Percentiles rank a stretch among this genome's conserved stretches.
Evolutionary conservation across 2,113 vertebrate species (phyloP).

Genomic region (Cyprinodon tularosa): DNA sequence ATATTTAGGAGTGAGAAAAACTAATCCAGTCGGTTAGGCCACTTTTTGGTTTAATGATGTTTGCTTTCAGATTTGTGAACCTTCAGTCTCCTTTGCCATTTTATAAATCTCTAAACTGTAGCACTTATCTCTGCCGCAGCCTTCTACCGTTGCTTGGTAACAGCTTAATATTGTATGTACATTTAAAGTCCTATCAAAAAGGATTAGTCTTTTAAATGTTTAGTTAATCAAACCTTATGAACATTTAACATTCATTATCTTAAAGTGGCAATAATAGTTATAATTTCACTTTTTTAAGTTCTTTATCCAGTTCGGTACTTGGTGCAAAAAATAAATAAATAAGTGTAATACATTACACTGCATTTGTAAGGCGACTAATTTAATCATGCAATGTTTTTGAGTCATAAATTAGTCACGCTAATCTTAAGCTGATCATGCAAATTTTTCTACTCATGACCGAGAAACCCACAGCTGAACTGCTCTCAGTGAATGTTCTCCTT

Average conservation of each 20-base stretch:
- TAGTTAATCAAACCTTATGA: slow-evolving; percentile 11
- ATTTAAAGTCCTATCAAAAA: slow-evolving; percentile 40
- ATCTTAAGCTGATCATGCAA: slow-evolving; percentile 29
- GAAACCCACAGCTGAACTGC: slow-evolving; percentile 73
- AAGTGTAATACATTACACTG: slow-evolving; percentile 9
- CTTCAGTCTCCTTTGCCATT: slow-evolving; percentile 22
- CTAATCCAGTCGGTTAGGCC: not conserved
- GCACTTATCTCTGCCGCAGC: slow-evolving; percentile 28
- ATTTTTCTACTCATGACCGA: slow-evolving; percentile 55
- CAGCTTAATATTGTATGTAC: slow-evolving; percentile 31
- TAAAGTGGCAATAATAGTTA: not conserved
- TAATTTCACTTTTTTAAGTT: slow-evolving; percentile 10
- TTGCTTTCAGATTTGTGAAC: slow-evolving; percentile 13
- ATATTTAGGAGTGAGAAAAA: not conserved
- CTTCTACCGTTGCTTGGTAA: slow-evolving; percentile 67
- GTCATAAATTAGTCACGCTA: slow-evolving; percentile 38
- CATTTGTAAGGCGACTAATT: slow-evolving; percentile 20
- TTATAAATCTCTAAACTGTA: slow-evolving; percentile 36
- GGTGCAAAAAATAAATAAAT: not conserved
- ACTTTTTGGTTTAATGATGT: not conserved
- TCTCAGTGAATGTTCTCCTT: slow-evolving; percentile 60
- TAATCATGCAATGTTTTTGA: slow-evolving; percentile 22
- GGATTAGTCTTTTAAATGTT: slow-evolving; percentile 16
- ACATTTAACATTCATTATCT: slow-evolving; percentile 8
- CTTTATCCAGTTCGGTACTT: not conserved